phyloP scores from a whole-genome alignment of 2,888 invertebrate species.

The Harmothoe impar region DNA sequence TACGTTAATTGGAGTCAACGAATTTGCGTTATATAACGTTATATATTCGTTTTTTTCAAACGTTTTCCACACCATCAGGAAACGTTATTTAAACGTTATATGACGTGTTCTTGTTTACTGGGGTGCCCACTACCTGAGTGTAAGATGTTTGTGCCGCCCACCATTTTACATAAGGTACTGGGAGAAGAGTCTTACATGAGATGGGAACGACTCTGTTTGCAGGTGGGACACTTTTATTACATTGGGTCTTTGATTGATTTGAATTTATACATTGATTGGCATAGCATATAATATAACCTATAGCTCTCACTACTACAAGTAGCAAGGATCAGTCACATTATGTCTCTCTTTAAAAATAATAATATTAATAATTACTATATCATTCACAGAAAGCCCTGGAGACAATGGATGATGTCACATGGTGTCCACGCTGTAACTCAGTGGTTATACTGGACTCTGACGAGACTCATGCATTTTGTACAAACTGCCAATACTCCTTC shows the following conservation, averaged over 20 bases:
- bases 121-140: too few species aligned
- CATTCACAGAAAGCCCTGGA: conserved; percentile 75
- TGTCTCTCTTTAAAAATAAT: too few species aligned
- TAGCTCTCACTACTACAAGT: too few species aligned
- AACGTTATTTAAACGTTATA: too few species aligned
- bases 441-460: conserved; percentile 75
- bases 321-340: too few species aligned
- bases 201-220: conserved; percentile 75
- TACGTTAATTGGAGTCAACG: too few species aligned
- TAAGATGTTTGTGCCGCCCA: conserved; percentile 71
- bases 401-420: conserved; percentile 77
- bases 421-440: conserved; percentile 77
- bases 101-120: too few species aligned
- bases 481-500: conserved; percentile 75
- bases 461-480: conserved; percentile 74
- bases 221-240: too few species aligned
- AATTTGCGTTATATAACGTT: too few species aligned
- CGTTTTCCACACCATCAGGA: too few species aligned
- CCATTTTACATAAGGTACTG: conserved; percentile 73
- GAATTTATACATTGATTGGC: neutral
- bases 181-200: conserved; percentile 73
- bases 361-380: neutral
- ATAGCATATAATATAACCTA: neutral
- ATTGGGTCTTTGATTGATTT: neutral
- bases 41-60: too few species aligned